Base-by-base conservation (phyloP, 2,888 invertebrate species). In the Dasysyrphus albostriatus region DNA sequence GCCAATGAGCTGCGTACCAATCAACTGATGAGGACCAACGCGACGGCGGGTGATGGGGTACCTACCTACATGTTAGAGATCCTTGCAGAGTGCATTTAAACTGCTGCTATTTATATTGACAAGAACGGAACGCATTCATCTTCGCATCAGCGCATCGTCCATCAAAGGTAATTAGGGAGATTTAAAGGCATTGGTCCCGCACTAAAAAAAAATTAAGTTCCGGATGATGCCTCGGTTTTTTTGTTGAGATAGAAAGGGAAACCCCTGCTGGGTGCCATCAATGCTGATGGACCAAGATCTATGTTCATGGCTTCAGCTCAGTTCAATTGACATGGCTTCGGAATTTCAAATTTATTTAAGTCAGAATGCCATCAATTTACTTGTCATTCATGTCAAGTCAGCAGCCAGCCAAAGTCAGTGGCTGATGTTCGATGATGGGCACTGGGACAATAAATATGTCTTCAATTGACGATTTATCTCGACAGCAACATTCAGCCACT, bases 351-450 rank as follows among this genome's bases (percentile, higher is more conserved):
- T 85, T 85, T 85, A 85, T 85, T 82, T 78, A 77, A 78, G 44
- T 85, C 69, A 32, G 63, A 82, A 70, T 82, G 72, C 42, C 82
- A 85, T 85, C 82, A 85, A 85, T 85, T 81, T 82, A 85, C 85
- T 82, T 82, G 85, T 81, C 85, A 82, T 77, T 82, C 79, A 82
- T 78, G 81, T 82, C 77, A n/a, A n/a, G n/a, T n/a, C n/a, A n/a
- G n/a, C n/a, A 74, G 77, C 12, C 49, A 63, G 24, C 24, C 4
- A 61, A n/a, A 59, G 16, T 16, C 12, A 42, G 29, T 54, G 81
- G 47, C 58, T 85, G 81, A 81, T 81, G 81, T 85, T 74, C 69
- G 70, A 85, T 85, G 81, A 85, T 77, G 81, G 85, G 56, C 77
- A 70, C 67, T 29, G 69, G 61, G 69, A 69, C 82, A 85, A 77